Conservation (phyloP, 2,797 vertebrate genomes). For the Ctenosaura bakeri region DNA sequence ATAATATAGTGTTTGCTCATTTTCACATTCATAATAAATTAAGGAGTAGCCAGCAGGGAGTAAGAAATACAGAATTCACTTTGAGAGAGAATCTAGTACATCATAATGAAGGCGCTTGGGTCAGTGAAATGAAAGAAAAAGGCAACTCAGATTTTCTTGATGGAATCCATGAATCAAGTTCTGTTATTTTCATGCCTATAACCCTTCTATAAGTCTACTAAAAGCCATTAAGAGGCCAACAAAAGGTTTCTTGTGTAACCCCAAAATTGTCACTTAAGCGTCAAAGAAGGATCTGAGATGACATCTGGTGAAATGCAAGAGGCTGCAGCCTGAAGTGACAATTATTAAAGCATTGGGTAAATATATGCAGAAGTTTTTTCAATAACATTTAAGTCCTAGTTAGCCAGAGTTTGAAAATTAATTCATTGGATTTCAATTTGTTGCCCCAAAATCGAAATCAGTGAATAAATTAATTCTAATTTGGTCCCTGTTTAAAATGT, state of each 20-base stretch:
- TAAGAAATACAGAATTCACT: constrained; percentile 32
- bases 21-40: constrained; percentile 56
- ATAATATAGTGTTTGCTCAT: constrained; percentile 47
- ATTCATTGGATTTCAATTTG: too few relatives aligned
- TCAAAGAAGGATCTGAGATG: background rate
- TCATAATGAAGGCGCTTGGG: constrained; percentile 42
- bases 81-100: constrained; percentile 45
- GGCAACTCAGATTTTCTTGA: background rate
- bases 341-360: background rate
- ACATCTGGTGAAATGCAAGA: background rate
- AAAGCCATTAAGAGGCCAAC: background rate
- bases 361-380: background rate
- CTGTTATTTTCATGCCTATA: background rate
- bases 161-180: background rate
- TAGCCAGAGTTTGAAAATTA: too few relatives aligned
- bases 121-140: background rate
- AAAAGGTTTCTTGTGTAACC: background rate
- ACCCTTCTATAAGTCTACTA: background rate
- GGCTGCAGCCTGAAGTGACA: background rate
- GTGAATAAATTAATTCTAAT: too few relatives aligned
- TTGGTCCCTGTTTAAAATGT: too few relatives aligned
- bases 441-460: too few relatives aligned
- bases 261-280: background rate
- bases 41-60: constrained; percentile 41
- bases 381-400: too few relatives aligned